Percentiles rank a stretch among this genome's conserved stretches.
phyloP scores from a whole-genome alignment of 1,140 invertebrate genomes.

The Microvelia longipes region DNA sequence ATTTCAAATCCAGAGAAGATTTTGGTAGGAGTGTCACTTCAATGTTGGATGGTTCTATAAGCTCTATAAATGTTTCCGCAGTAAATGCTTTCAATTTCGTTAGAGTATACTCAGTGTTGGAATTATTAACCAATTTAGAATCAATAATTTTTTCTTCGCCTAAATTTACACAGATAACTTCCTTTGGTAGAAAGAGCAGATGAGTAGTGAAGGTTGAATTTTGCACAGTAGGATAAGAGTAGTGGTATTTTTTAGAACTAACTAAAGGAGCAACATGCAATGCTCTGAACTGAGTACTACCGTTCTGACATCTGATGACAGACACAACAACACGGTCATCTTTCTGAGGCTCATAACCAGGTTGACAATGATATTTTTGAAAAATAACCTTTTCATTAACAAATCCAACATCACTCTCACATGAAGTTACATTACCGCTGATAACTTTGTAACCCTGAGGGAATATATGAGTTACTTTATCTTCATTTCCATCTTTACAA shows the following conservation, averaged over 20 bases:
- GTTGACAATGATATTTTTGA: background rate
- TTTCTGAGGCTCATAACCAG: background rate
- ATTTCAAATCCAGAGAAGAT: background rate
- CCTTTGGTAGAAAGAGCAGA: background rate
- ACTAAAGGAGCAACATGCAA: background rate
- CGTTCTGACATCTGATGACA: background rate
- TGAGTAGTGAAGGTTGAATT: background rate
- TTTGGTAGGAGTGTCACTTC: background rate
- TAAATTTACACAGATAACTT: background rate
- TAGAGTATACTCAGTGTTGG: background rate
- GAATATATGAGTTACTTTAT: background rate
- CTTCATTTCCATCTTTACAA: background rate
- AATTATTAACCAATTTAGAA: background rate
- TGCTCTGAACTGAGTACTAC: background rate
- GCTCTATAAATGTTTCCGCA: background rate
- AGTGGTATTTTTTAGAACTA: background rate
- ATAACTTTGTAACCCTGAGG: background rate
- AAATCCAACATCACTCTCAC: background rate
- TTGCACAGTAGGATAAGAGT: background rate
- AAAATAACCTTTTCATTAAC: background rate
- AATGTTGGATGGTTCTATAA: background rate
- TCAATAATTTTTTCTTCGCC: background rate
- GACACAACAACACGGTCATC: background rate
- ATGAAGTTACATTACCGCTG: background rate
- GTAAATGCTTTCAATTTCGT: background rate